Base-by-base conservation (phyloP, 2,888 invertebrate genomes). In the Urechis unicinctus region DNA sequence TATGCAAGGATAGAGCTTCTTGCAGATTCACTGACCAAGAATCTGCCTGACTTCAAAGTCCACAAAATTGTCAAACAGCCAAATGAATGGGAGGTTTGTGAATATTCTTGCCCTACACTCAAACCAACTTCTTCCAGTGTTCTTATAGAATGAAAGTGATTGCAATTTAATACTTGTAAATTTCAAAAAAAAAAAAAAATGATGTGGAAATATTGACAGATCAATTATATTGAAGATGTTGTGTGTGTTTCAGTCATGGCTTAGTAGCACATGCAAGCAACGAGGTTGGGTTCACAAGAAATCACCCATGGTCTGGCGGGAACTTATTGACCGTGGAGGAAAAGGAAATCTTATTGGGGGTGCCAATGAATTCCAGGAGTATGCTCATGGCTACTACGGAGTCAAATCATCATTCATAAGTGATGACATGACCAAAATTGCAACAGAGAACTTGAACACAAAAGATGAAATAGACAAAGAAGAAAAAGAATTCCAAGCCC, bases 251-350 rank as follows among this genome's bases (percentile, higher is more conserved):
- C 22, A 75, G 74, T 55, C 58, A 29, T 78, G 76, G 77, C 59
- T 76, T 41, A 51, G 60, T 5, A 52, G 66, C 36, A 68, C 66
- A 1, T 78, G 77, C 52, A 53, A 61, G 17, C 62, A 68, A 44
- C 64, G 70, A 52, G 71, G 72, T 13, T 78, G 78, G 78, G 57
- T 60, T 1, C 72, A 76, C 63, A 56, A 55, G 1, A 68, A 66
- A 55, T 79, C 78, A 1, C 79, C 79, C 1, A 59, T 79, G 21
- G 67, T 79, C 3, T 79, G 79, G 79, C 62, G 79, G 42, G 79
- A 79, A 59, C 61, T 79, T 49, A 68, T 79, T 6, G 75, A 78
- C 57, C 64, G 77, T 21, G 79, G 79, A 24, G 77, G 79, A 5
- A 78, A 77, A 61, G 77, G 77, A 26, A 69, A 72, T 26, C 65